Evolutionary conservation across 2,797 vertebrate species (phyloP).

Genomic region (Poeciliopsis paucimaculata): DNA sequence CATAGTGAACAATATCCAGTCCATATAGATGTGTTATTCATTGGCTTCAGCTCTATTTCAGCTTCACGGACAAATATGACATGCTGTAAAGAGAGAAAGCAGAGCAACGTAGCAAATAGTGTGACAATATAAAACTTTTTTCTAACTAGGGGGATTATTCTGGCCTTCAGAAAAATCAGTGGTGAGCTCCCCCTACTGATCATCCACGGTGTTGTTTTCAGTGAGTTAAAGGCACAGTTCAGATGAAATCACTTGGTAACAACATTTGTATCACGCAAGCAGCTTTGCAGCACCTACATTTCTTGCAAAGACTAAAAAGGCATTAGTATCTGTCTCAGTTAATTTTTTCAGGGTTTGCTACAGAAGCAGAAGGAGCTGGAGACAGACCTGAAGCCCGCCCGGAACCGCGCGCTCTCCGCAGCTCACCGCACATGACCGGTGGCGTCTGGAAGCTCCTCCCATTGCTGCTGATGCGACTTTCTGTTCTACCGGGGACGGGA

Average conservation of each 20-base stretch:
- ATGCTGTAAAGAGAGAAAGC: background rate
- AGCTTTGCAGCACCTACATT: background rate
- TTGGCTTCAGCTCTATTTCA: background rate
- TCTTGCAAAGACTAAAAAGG: background rate
- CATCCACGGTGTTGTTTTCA: background rate
- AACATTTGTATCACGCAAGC: background rate
- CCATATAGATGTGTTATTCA: background rate
- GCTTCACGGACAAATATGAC: no score
- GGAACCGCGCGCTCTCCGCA: conserved; percentile 21
- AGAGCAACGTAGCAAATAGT: background rate
- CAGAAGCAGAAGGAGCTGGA: conserved; percentile 95
- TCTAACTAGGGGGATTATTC: no score
- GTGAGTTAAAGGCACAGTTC: background rate
- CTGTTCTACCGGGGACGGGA: background rate
- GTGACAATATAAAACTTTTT: background rate
- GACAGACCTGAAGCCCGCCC: conserved; percentile 80
- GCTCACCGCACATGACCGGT: conserved; percentile 52
- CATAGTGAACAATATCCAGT: background rate
- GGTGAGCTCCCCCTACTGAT: background rate
- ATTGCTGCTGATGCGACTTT: background rate
- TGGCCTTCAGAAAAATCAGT: background rate
- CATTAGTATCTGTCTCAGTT: background rate
- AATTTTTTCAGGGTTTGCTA: conserved; percentile 86
- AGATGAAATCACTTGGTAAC: background rate
- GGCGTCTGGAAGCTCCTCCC: background rate